Conservation (phyloP, 2,797 vertebrate genomes). For the Micropoecilia bifurca region DNA sequence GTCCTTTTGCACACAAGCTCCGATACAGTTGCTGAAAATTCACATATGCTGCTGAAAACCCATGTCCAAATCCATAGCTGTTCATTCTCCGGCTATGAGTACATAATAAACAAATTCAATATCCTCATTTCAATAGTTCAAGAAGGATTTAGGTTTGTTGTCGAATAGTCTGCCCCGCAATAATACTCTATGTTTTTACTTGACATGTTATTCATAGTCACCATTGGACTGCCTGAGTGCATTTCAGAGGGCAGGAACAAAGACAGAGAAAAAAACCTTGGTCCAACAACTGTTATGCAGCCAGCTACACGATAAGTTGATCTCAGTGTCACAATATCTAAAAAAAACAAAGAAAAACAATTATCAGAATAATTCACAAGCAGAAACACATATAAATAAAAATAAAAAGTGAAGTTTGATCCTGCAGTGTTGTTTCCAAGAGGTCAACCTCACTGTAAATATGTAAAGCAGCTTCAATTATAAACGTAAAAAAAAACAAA, state of each 20-base stretch:
- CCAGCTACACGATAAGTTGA: conserved; percentile 65
- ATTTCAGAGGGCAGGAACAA: conserved; percentile 56
- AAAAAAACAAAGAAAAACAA: conserved; percentile 31
- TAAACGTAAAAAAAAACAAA: background rate
- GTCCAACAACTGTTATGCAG: conserved; percentile 72
- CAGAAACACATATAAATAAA: conserved; percentile 40
- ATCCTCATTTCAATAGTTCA: conserved; percentile 7
- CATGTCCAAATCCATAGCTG: conserved; percentile 19
- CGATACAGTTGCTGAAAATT: conserved; percentile 25
- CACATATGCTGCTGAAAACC: conserved; percentile 18
- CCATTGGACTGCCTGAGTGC: conserved; percentile 52
- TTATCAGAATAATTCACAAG: conserved; percentile 73
- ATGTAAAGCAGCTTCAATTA: background rate
- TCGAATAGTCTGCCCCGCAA: conserved; percentile 20
- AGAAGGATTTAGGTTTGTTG: conserved; percentile 35
- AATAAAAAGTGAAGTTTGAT: conserved; percentile 44
- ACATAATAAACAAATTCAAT: conserved; percentile 5
- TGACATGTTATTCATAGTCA: conserved; percentile 48
- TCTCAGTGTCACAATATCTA: conserved; percentile 60
- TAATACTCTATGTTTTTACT: conserved; percentile 28
- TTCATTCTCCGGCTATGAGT: background rate
- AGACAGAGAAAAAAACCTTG: conserved; percentile 50
- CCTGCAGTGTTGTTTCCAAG: background rate
- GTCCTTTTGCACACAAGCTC: conserved; percentile 47
- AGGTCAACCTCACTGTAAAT: background rate